phyloP scores from a whole-genome alignment of 2,888 invertebrate species.

The Cheiracanthium punctorium region DNA sequence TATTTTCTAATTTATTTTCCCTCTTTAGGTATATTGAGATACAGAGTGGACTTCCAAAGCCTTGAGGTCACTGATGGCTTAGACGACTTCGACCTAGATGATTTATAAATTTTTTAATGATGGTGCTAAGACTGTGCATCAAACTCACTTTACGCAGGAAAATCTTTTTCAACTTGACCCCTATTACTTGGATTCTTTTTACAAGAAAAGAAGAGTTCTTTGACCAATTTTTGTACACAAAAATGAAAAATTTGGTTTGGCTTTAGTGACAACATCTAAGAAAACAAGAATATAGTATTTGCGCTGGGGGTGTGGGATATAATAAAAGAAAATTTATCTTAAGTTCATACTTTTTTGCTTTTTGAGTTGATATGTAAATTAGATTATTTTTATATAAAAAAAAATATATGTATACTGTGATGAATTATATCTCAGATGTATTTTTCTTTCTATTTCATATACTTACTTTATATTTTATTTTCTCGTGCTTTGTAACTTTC shows the following conservation, averaged over 20 bases:
- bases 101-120: slow-evolving; percentile 74
- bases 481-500: slow-evolving; percentile 6
- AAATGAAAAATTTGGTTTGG: slow-evolving; percentile 48
- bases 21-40: slow-evolving; percentile 98
- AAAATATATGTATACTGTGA: no score
- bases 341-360: background rate
- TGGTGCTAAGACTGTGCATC: slow-evolving; percentile 56
- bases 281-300: background rate
- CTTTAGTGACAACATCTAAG: slow-evolving; percentile 4
- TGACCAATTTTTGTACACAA: slow-evolving; percentile 62
- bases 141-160: slow-evolving; percentile 40
- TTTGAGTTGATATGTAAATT: background rate
- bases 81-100: slow-evolving; percentile 87
- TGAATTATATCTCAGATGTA: background rate
- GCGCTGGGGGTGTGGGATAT: slow-evolving; percentile 11
- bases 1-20: no score
- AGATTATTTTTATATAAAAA: background rate
- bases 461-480: background rate
- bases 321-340: background rate
- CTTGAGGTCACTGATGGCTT: slow-evolving; percentile 90
- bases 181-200: slow-evolving; percentile 41
- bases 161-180: slow-evolving; percentile 48
- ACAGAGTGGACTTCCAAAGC: slow-evolving; percentile 99
- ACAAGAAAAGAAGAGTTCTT: slow-evolving; percentile 25
- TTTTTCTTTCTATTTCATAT: background rate